These are phyloP conservation scores for Dascillus cervinus DNA, from an alignment of 2,888 invertebrate species.

Conservation along the genomic window DNA sequence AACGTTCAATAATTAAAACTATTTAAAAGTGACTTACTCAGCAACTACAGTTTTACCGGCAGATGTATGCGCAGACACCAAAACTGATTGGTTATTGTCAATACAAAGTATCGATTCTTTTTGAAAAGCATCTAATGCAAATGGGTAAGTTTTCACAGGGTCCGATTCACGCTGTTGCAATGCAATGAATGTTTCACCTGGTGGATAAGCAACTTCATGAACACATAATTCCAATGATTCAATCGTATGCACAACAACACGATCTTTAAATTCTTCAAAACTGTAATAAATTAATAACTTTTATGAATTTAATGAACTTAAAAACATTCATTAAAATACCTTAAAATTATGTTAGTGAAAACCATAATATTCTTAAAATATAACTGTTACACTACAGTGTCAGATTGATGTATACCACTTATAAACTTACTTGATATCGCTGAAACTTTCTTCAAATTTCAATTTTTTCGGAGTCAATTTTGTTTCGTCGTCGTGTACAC, in stretches of 20 bases:
- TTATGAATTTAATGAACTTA: no score
- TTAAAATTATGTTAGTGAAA: no score
- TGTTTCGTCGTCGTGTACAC: conserved; percentile 27
- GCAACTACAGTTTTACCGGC: conserved; percentile 99
- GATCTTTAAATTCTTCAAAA: conserved; percentile 65
- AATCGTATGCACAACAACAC: conserved; percentile 81
- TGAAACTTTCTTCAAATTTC: conserved; percentile 31
- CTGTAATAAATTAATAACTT: conserved; percentile 41
- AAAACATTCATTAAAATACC: no score
- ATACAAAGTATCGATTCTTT: conserved; percentile 94
- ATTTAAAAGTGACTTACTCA: conserved; percentile 59
- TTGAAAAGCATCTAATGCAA: conserved; percentile 95
- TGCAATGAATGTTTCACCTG: conserved; percentile 69
- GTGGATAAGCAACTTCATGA: conserved; percentile 94
- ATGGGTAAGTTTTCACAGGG: conserved; percentile 89
- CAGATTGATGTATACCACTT: no score
- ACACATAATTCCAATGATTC: conserved; percentile 89
- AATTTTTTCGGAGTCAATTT: conserved; percentile 25
- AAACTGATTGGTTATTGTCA: conserved; percentile 95
- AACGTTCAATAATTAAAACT: neutral
- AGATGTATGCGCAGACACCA: conserved; percentile 98
- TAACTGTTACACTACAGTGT: no score
- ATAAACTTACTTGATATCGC: conserved; percentile 37
- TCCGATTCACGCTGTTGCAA: conserved; percentile 51
- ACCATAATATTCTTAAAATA: no score